Percentiles rank a stretch among this genome's conserved stretches.
These are phyloP conservation scores for Apoda limacodes DNA, from an alignment of 2,888 invertebrate species.

Conservation along the genomic window DNA sequence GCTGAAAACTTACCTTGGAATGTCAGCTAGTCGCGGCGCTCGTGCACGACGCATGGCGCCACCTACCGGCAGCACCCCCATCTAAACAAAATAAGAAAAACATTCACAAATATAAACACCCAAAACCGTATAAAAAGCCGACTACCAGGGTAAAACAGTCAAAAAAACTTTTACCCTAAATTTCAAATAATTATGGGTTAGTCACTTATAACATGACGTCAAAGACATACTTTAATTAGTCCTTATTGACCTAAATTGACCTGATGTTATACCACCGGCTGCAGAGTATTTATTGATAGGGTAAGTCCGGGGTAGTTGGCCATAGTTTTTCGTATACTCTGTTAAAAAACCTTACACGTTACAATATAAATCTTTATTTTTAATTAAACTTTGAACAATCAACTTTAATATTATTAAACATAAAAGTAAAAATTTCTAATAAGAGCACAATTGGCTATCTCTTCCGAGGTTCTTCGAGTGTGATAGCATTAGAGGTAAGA, in stretches of 20 bases:
- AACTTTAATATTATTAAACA: conserved; percentile 5
- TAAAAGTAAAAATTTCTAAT: conserved; percentile 6
- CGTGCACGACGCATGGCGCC: conserved; percentile 37
- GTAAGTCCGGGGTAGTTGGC: conserved; percentile 6
- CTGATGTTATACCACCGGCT: no score
- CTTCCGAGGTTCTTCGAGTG: conserved; percentile 6
- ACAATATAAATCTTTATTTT: conserved; percentile 2
- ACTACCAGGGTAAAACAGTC: no score
- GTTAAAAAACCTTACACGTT: conserved; percentile 1
- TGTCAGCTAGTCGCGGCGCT: conserved; percentile 53
- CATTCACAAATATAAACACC: no score
- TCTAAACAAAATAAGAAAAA: conserved; percentile 28
- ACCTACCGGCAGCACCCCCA: conserved; percentile 43
- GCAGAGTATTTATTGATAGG: no score
- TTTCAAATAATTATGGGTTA: no score
- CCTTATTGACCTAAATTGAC: no score
- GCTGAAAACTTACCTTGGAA: conserved; percentile 38
- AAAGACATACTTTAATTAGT: no score
- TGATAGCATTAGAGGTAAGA: conserved; percentile 3
- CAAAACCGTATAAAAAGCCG: no score
- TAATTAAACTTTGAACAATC: conserved; percentile 4
- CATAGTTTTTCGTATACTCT: conserved; percentile 3
- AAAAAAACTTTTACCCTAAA: no score
- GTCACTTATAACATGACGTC: no score
- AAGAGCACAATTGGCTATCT: conserved; percentile 8